phyloP scores from a whole-genome alignment of 1,140 invertebrate genomes.

The Brachionus paranguensis region DNA sequence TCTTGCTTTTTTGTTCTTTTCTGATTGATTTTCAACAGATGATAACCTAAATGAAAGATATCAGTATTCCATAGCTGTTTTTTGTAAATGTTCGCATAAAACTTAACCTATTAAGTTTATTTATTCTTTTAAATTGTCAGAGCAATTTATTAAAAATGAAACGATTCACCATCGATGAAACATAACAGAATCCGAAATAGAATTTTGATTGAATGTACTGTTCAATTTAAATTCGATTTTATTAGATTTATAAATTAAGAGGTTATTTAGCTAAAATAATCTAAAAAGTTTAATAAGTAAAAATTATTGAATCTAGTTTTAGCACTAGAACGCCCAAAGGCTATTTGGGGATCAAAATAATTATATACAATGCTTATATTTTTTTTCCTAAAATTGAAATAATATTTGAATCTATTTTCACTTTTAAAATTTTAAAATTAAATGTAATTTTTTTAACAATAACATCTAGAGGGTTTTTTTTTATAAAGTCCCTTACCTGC shows the following conservation, averaged over 20 bases:
- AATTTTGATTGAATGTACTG: neutral
- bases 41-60: neutral
- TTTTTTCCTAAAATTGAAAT: too few relatives aligned
- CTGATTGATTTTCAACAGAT: neutral
- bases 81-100: neutral
- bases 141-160: neutral
- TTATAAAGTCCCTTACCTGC: too few relatives aligned
- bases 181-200: neutral
- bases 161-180: neutral
- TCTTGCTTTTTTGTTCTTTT: neutral
- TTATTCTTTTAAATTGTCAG: neutral
- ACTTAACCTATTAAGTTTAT: neutral
- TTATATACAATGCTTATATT: too few relatives aligned
- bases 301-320: neutral
- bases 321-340: too few relatives aligned
- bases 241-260: neutral
- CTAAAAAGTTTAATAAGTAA: neutral
- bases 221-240: neutral
- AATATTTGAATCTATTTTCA: too few relatives aligned
- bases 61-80: neutral
- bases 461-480: too few relatives aligned
- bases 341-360: too few relatives aligned
- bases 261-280: neutral
- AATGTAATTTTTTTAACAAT: too few relatives aligned
- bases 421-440: too few relatives aligned